Evolutionary conservation across 2,797 vertebrate genomes (phyloP).

Genomic region (Labeo calbasu): DNA sequence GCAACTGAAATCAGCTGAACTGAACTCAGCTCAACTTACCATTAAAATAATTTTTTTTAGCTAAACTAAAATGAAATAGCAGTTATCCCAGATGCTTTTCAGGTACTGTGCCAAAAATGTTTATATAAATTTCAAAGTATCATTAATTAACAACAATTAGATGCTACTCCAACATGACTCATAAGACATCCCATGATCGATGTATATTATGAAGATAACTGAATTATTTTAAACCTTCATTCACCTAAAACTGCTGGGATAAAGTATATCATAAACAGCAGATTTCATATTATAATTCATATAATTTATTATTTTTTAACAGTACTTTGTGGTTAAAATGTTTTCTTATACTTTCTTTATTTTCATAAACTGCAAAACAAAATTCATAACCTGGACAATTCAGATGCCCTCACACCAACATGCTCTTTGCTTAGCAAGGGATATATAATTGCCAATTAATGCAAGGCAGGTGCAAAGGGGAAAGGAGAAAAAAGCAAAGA

Average conservation of each 20-base stretch:
- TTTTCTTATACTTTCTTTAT: background rate
- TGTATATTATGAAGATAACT: background rate
- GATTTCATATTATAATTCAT: background rate
- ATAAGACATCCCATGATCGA: background rate
- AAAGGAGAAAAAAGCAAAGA: slow-evolving; percentile 42
- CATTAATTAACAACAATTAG: background rate
- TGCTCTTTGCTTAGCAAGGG: slow-evolving; percentile 27
- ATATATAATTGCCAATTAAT: slow-evolving; percentile 64
- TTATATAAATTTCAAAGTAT: background rate
- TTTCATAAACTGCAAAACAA: background rate
- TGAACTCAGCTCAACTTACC: too few species aligned
- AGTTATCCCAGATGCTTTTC: too few species aligned
- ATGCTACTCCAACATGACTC: background rate
- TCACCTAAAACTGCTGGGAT: background rate
- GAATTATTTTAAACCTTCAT: background rate
- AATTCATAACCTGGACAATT: slow-evolving; percentile 13
- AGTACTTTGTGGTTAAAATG: background rate
- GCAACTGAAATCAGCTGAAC: too few species aligned
- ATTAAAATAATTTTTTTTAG: too few species aligned
- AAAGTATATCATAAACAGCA: too few species aligned
- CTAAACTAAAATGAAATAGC: too few species aligned
- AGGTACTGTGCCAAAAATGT: background rate
- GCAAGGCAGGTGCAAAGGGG: slow-evolving; percentile 44
- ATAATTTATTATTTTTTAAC: background rate
- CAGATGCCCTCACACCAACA: slow-evolving; percentile 35